Conservation (phyloP, 64 coral and sea anemone genomes). For the Platygyra sinensis region DNA sequence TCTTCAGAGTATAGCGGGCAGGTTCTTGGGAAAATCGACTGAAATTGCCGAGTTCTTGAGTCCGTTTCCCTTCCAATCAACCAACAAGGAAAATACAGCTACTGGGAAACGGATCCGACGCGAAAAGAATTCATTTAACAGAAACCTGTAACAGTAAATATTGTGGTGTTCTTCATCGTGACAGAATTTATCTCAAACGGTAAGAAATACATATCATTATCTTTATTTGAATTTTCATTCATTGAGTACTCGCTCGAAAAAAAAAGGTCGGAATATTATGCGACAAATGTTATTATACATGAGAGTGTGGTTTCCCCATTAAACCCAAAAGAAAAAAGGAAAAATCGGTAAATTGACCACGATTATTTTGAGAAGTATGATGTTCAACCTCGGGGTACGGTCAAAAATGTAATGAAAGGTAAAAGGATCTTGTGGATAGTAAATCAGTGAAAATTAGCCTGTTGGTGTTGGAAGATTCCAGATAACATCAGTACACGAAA, state of each 20-base stretch:
- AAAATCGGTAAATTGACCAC: no score
- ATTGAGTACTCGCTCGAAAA: neutral
- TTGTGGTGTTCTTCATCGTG: neutral
- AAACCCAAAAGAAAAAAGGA: no score
- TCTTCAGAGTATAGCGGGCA: neutral
- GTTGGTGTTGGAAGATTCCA: no score
- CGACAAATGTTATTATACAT: no score
- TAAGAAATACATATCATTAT: neutral
- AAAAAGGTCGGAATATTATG: neutral
- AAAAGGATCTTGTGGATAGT: no score
- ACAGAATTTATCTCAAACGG: neutral
- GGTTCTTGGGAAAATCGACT: neutral
- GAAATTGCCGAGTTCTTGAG: neutral
- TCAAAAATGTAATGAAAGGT: no score
- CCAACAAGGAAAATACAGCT: neutral
- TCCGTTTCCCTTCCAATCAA: neutral
- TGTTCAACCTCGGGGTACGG: no score
- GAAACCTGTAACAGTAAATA: neutral
- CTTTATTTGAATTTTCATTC: neutral
- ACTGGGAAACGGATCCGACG: neutral
- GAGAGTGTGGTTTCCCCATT: no score
- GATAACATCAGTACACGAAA: no score
- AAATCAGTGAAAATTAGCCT: no score
- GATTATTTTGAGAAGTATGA: no score
- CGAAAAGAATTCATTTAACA: neutral